Evolutionary conservation across 2,888 invertebrate genomes (phyloP).

Genomic region (Clunio marinus): DNA sequence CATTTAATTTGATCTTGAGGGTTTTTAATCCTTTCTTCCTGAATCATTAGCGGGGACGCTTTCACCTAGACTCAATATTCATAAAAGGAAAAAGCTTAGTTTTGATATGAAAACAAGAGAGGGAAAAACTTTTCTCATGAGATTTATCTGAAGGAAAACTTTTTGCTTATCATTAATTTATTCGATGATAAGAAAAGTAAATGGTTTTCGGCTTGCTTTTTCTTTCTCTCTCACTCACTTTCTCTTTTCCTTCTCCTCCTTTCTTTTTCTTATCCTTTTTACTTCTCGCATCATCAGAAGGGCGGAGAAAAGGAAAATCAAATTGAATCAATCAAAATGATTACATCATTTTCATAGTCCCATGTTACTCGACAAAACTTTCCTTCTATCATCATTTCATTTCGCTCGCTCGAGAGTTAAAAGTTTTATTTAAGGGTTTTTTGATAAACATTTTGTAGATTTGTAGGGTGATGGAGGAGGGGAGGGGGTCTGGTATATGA

Average conservation of each 20-base stretch:
- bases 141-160: background rate
- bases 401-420: background rate
- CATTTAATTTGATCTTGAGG: background rate
- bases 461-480: no score
- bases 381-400: background rate
- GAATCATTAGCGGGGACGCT: conserved; percentile 4
- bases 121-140: conserved; percentile 5
- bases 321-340: conserved; percentile 19
- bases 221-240: background rate
- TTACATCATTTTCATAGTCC: conserved; percentile 1
- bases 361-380: background rate
- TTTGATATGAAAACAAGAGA: background rate
- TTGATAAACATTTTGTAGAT: background rate
- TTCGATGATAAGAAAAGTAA: conserved; percentile 14
- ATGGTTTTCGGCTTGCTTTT: background rate
- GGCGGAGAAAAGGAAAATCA: background rate
- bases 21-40: background rate
- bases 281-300: background rate
- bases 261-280: no score
- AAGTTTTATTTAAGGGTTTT: conserved; percentile 11
- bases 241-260: no score
- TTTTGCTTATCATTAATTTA: conserved; percentile 25
- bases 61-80: background rate
- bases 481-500: no score
- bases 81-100: background rate